Base-by-base conservation (phyloP, 2,888 invertebrate species). In the Leptopterna dolabrata region DNA sequence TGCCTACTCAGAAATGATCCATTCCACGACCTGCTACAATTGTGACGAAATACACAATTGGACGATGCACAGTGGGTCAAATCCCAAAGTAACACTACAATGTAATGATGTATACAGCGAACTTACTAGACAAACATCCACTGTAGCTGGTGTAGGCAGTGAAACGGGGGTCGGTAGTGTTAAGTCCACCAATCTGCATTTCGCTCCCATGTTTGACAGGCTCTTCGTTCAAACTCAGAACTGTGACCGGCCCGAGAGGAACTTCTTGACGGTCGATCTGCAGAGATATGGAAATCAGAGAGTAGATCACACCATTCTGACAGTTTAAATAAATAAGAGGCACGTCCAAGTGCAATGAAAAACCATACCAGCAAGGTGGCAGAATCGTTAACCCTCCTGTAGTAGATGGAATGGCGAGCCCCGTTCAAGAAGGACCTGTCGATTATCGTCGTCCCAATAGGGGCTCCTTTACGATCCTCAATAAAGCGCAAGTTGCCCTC, bases 101-200 rank as follows among this genome's bases (percentile, higher is more conserved):
- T 2, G 36, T 7, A 36, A 36, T 36, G 2, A 36, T 36, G 2
- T 4, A 36, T 36, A 7, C 36, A 78, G 45, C 3, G 11, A 45
- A 78, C 95, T 94, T 92, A 97, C 97, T 97, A 89, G 97, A 97
- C 89, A 97, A 93, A 92, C 97, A 97, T 87, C 97, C 97, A 90
- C 96, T 96, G 92, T 97, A 97, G 90, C 96, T 96, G 91, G 96
- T 96, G 91, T 96, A 97, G 88, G 95, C 95, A 88, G 95, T 95
- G 90, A 97, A 95, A 89, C 97, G 93, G 3, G 96, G 95, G 91
- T 97, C 97, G 4, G 95, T 95, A 6, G 96, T 96, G 90, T 96
- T 97, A 19, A 97, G 94, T 30, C 97, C 97, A 14, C 97, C 97
- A 84, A 97, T 95, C 91, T 97, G 96, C 13, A 97, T 96, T 90